Conservation (phyloP, 1,140 invertebrate species). For the Calephelis nemesis region DNA sequence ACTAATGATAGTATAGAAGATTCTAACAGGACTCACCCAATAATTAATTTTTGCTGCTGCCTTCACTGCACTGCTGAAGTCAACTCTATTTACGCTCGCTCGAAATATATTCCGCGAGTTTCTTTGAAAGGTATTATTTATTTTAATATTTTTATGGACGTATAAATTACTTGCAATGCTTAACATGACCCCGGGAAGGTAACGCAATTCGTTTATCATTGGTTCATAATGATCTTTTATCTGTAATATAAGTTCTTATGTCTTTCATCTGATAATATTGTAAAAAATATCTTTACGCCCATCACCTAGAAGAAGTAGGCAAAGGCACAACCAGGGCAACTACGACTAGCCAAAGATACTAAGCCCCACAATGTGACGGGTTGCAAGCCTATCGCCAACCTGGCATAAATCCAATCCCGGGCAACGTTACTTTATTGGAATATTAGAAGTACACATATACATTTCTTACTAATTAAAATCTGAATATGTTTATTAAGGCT, state of each 20-base stretch:
- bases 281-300: too few relatives aligned
- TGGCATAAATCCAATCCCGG: too few relatives aligned
- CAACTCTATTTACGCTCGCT: slow-evolving; percentile 33
- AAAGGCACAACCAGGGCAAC: too few relatives aligned
- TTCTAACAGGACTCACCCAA: slow-evolving; percentile 41
- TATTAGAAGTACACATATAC: too few relatives aligned
- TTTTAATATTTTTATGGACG: slow-evolving; percentile 22
- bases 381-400: too few relatives aligned
- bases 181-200: slow-evolving; percentile 44
- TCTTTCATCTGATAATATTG: too few relatives aligned
- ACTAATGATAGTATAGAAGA: neutral
- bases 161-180: slow-evolving; percentile 49
- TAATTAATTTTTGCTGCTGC: slow-evolving; percentile 42
- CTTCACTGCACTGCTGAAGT: slow-evolving; percentile 32
- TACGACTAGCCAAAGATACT: too few relatives aligned
- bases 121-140: slow-evolving; percentile 32
- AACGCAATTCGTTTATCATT: slow-evolving; percentile 35
- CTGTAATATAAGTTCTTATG: slow-evolving; percentile 28
- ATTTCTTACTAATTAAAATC: too few relatives aligned
- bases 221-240: slow-evolving; percentile 32
- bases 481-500: too few relatives aligned
- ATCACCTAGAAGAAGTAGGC: too few relatives aligned
- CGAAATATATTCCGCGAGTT: slow-evolving; percentile 39
- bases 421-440: too few relatives aligned
- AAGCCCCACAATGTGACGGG: too few relatives aligned